Evolutionary conservation across 2,888 invertebrate species (phyloP).

Genomic region (Theristus sp.): DNA sequence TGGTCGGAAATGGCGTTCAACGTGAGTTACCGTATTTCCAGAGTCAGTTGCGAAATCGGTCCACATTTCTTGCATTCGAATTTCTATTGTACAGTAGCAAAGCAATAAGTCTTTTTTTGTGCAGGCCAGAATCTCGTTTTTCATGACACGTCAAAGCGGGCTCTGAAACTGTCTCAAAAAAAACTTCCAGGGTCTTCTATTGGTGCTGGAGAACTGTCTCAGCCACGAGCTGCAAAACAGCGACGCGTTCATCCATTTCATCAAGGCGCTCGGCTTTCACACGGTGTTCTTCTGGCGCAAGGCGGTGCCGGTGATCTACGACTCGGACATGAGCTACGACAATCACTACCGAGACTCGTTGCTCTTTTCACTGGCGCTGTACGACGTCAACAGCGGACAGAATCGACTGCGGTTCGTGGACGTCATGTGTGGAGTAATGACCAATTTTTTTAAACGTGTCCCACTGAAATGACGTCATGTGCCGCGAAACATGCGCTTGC

Average conservation of each 20-base stretch:
- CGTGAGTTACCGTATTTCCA: neutral
- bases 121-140: too few species aligned
- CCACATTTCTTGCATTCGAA: too few species aligned
- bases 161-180: too few species aligned
- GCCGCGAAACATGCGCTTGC: too few species aligned
- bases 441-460: too few species aligned
- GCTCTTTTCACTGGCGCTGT: slow-evolving; percentile 17
- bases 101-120: too few species aligned
- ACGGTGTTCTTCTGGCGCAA: slow-evolving; percentile 15
- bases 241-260: slow-evolving; percentile 13
- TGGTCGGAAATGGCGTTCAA: slow-evolving; percentile 2
- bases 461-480: too few species aligned
- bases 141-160: too few species aligned
- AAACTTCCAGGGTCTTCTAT: slow-evolving; percentile 13
- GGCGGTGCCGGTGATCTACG: slow-evolving; percentile 17
- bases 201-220: slow-evolving; percentile 18
- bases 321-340: slow-evolving; percentile 17
- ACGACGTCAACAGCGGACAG: slow-evolving; percentile 21
- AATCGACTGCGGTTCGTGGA: slow-evolving; percentile 12
- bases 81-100: too few species aligned
- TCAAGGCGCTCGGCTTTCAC: slow-evolving; percentile 16
- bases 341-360: slow-evolving; percentile 19
- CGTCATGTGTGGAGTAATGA: too few species aligned
- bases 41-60: neutral
- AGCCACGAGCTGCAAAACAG: slow-evolving; percentile 8